Evolutionary conservation across 2,888 invertebrate genomes (phyloP), one percentile per base, ranked within the genome.

Genomic region (Linnaemya vulpina): DNA sequence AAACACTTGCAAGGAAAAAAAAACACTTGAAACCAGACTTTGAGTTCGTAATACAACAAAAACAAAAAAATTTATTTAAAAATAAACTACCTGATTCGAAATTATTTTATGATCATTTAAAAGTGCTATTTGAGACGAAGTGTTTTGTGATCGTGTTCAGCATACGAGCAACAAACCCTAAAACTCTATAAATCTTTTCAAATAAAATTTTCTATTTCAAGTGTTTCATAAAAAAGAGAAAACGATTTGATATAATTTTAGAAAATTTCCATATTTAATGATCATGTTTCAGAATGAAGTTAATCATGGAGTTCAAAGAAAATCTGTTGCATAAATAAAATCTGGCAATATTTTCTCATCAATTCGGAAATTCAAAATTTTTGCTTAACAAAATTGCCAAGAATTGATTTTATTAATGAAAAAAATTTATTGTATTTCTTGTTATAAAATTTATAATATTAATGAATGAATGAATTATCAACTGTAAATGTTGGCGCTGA

Each of bases 181-280:
- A 58, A 43, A 75, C 35, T 2, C 5, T 71, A 77, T 71, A 77
- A 83, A 77, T 73, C 65, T 43, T 71, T 77, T 83, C 35, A 70
- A n/a, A 81, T 58, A 40, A 53, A 35, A 35, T 7, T 7, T 7
- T 9, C 35, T n/a, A n/a, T n/a, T n/a, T n/a, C n/a, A n/a, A n/a
- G n/a, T n/a, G n/a, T n/a, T n/a, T n/a, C n/a, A n/a, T n/a, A n/a
- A n/a, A n/a, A n/a, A n/a, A n/a, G n/a, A n/a, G n/a, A n/a, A n/a
- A n/a, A n/a, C n/a, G n/a, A n/a, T n/a, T n/a, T n/a, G n/a, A n/a
- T n/a, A n/a, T n/a, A n/a, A n/a, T n/a, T n/a, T n/a, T n/a, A n/a
- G n/a, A n/a, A n/a, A n/a, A n/a, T n/a, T n/a, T n/a, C n/a, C n/a
- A n/a, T n/a, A n/a, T n/a, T n/a, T n/a, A n/a, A n/a, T n/a, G n/a